These are phyloP conservation scores for Labeo rohita DNA, from an alignment of 2,113 vertebrate genomes.

Conservation along the genomic window DNA sequence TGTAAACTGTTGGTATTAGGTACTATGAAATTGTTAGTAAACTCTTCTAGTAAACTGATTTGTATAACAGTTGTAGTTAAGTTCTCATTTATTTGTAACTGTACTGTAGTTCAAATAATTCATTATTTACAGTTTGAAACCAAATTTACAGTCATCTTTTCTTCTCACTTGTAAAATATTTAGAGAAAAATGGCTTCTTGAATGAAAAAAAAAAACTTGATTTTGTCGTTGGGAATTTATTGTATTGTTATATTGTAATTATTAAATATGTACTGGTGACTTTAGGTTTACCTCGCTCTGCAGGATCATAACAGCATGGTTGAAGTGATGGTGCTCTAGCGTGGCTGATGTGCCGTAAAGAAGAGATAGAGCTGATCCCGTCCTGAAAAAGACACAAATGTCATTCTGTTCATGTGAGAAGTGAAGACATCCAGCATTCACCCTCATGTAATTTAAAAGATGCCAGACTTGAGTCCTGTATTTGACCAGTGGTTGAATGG, in stretches of 20 bases:
- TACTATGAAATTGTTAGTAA: neutral
- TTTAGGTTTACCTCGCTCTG: constrained; percentile 90
- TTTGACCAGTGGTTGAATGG: neutral
- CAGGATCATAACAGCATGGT: constrained; percentile 99
- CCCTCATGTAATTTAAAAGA: neutral
- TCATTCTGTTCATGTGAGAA: neutral
- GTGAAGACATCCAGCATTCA: neutral
- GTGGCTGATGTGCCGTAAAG: constrained; percentile 98
- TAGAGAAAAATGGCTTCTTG: neutral
- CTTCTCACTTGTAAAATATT: neutral
- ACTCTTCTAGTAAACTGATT: neutral
- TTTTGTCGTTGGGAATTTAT: too few relatives aligned
- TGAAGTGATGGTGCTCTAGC: constrained; percentile 98
- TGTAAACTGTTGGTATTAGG: neutral
- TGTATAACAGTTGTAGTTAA: neutral
- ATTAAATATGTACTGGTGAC: neutral
- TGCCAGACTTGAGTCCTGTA: neutral
- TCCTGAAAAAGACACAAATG: constrained; percentile 76
- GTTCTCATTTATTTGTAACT: neutral
- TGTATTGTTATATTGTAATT: too few relatives aligned
- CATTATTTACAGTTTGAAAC: neutral
- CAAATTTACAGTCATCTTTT: too few relatives aligned
- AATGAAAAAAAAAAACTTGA: neutral
- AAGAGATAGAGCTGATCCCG: constrained; percentile 93
- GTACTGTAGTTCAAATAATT: neutral